These are phyloP conservation scores for Uria aalge DNA, from an alignment of 2,113 vertebrate genomes.

Conservation along the genomic window DNA sequence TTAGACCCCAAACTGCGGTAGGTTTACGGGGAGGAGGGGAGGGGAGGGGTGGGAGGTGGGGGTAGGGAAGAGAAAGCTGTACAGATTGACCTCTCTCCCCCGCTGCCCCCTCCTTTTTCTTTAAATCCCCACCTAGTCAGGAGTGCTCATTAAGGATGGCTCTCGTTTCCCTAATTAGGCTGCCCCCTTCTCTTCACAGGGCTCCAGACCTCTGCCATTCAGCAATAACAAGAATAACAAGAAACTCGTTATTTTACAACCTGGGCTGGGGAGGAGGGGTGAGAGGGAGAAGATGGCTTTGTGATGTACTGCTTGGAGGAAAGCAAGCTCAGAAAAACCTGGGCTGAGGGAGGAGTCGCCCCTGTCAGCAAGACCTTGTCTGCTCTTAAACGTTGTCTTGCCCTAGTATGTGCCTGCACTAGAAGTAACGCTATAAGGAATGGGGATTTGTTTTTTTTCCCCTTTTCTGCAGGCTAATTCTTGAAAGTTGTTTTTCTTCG, in stretches of 20 bases:
- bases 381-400: not conserved
- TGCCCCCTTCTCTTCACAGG: constrained; percentile 38
- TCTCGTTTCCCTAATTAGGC: constrained; percentile 84
- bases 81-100: constrained; percentile 19
- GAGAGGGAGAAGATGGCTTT: constrained; percentile 39
- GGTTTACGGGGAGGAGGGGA: constrained; percentile 76
- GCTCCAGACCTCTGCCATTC: constrained; percentile 50
- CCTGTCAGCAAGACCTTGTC: not conserved
- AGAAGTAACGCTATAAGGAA: not conserved
- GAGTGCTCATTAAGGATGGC: constrained; percentile 78
- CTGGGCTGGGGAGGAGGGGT: constrained; percentile 1
- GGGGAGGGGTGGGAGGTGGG: constrained; percentile 63
- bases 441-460: not conserved
- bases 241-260: constrained; percentile 63
- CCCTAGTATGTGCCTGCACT: not conserved
- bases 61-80: constrained; percentile 54
- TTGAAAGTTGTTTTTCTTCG: constrained; percentile 13
- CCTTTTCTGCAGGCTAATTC: not conserved
- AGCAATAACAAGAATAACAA: constrained; percentile 54
- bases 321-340: constrained; percentile 42
- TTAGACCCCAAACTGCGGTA: constrained; percentile 77
- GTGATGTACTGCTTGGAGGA: constrained; percentile 14
- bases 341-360: not conserved
- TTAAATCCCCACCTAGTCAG: constrained; percentile 65
- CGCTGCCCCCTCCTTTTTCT: constrained; percentile 70